phyloP scores from a whole-genome alignment of 2,888 invertebrate genomes.

The Liopterus haemorrhoidalis region DNA sequence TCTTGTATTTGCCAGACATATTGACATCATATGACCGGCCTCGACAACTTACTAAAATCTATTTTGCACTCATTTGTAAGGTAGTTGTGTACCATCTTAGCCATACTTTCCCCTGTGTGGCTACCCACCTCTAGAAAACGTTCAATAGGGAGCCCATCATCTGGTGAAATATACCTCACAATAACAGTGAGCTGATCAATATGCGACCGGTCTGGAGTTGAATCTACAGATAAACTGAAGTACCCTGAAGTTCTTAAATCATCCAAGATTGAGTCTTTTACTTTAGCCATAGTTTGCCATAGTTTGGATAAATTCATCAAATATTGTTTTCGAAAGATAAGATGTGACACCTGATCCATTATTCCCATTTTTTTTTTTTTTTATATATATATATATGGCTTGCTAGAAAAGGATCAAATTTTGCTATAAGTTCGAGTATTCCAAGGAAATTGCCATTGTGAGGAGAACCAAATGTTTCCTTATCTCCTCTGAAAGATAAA shows the following conservation, averaged over 20 bases:
- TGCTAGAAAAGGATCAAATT: too few species aligned
- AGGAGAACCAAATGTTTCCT: too few species aligned
- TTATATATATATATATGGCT: too few species aligned
- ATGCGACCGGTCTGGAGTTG: slow-evolving; percentile 23
- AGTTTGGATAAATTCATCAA: slow-evolving; percentile 24
- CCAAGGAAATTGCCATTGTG: slow-evolving; percentile 14
- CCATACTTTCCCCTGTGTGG: slow-evolving; percentile 20
- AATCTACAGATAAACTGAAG: slow-evolving; percentile 29
- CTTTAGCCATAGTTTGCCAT: slow-evolving; percentile 25
- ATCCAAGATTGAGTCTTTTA: slow-evolving; percentile 24
- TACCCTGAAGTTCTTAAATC: slow-evolving; percentile 25
- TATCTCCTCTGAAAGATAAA: slow-evolving; percentile 17
- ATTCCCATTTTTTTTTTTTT: slow-evolving; percentile 14
- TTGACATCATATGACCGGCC: slow-evolving; percentile 7
- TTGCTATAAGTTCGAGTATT: slow-evolving; percentile 18
- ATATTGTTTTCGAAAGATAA: slow-evolving; percentile 21
- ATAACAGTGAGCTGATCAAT: slow-evolving; percentile 18
- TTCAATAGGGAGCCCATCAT: slow-evolving; percentile 19
- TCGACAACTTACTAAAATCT: slow-evolving; percentile 16
- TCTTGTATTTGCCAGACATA: slow-evolving; percentile 12
- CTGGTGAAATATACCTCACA: slow-evolving; percentile 19
- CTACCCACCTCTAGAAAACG: slow-evolving; percentile 14
- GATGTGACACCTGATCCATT: slow-evolving; percentile 18
- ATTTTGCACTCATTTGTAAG: slow-evolving; percentile 19
- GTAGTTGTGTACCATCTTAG: slow-evolving; percentile 17